Percentiles rank a stretch among this genome's conserved stretches.
Conservation (phyloP, 2,797 vertebrate genomes). For the Taeniopygia guttata region DNA sequence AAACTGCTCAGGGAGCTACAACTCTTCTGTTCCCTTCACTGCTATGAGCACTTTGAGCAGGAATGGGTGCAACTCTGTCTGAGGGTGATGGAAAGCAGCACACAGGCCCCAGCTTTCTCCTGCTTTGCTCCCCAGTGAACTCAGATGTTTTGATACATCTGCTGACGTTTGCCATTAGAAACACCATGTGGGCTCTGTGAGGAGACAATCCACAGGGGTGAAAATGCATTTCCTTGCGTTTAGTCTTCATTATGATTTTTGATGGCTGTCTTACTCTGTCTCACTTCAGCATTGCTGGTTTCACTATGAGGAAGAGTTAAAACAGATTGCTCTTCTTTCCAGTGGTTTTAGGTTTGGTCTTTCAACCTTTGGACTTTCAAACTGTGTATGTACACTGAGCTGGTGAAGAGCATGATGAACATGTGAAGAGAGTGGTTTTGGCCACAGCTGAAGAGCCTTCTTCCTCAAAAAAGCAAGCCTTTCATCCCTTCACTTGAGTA, state of each 20-base stretch:
- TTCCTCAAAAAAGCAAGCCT: slow-evolving; percentile 12
- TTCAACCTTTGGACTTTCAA: not conserved
- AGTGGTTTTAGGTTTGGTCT: not conserved
- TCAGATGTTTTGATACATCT: not conserved
- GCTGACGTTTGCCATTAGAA: not conserved
- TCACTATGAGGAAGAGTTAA: not conserved
- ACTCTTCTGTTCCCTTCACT: not conserved
- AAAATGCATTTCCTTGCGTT: not conserved
- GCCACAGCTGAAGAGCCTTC: not conserved
- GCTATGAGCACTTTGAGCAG: not conserved
- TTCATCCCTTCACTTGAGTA: not conserved
- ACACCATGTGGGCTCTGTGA: not conserved
- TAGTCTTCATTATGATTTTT: not conserved
- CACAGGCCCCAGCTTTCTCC: not conserved
- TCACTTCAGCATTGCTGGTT: not conserved
- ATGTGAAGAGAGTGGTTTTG: slow-evolving; percentile 24
- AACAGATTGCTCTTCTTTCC: not conserved
- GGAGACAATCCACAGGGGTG: not conserved
- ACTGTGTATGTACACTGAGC: not conserved
- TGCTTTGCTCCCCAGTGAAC: not conserved
- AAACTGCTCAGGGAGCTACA: not conserved
- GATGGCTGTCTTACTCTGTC: not conserved
- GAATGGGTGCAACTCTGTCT: not conserved
- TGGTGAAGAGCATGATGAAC: not conserved
- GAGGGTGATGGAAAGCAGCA: not conserved